Percentiles rank a stretch among this genome's conserved stretches.
Evolutionary conservation across 2,113 vertebrate genomes (phyloP).

Genomic region (Cardinalis cardinalis): DNA sequence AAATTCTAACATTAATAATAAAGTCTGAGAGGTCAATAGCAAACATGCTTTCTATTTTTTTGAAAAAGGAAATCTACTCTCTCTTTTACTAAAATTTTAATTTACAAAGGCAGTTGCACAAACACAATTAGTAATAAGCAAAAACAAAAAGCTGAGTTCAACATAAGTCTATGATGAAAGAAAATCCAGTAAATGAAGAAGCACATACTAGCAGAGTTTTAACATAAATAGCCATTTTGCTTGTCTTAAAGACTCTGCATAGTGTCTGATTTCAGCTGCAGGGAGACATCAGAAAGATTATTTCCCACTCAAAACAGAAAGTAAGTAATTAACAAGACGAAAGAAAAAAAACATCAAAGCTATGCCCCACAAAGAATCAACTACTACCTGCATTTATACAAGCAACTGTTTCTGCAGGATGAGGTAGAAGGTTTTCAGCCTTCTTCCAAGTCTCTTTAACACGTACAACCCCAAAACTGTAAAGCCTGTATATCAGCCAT

Average conservation of each 20-base stretch:
- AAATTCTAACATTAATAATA: not conserved
- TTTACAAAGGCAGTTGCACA: not conserved
- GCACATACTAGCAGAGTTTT: not conserved
- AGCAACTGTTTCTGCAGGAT: not conserved
- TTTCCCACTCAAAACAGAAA: not conserved
- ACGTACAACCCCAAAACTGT: not conserved
- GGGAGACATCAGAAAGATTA: not conserved
- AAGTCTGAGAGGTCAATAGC: not conserved
- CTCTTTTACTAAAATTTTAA: not conserved
- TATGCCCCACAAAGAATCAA: not conserved
- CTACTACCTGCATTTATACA: not conserved
- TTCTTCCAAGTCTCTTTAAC: not conserved
- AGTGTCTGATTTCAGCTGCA: not conserved
- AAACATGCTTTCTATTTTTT: not conserved
- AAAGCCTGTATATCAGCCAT: not conserved
- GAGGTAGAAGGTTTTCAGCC: not conserved
- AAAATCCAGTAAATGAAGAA: not conserved
- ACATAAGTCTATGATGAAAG: not conserved
- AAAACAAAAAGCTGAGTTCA: not conserved
- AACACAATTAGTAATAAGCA: not conserved
- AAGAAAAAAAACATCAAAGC: slow-evolving; percentile 4
- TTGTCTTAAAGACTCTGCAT: not conserved
- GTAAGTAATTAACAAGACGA: not conserved
- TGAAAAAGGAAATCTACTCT: not conserved
- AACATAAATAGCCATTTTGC: not conserved